A percentile compares a stretch with the other conserved stretches of the same genome.
Evolutionary conservation across 2,888 invertebrate species (phyloP).

Genomic region (Platycheirus rosarum): DNA sequence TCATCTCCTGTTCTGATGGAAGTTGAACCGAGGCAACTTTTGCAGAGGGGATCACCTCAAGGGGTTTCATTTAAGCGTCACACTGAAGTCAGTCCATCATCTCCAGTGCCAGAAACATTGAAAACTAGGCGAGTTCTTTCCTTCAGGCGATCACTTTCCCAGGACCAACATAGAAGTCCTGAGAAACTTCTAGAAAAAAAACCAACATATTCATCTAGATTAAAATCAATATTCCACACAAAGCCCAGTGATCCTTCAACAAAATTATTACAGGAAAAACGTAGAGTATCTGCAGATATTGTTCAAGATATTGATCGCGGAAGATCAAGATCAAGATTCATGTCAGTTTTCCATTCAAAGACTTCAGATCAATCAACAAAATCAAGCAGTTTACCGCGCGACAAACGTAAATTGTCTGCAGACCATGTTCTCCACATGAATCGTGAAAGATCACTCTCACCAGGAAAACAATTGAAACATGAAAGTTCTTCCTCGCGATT

Average conservation of each 20-base stretch:
- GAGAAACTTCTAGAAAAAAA: slow-evolving; percentile 75
- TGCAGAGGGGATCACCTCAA: slow-evolving; percentile 42
- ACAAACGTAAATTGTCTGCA: slow-evolving; percentile 37
- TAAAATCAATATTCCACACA: slow-evolving; percentile 79
- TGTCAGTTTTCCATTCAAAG: slow-evolving; percentile 79
- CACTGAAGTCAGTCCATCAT: slow-evolving; percentile 18
- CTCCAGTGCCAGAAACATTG: slow-evolving; percentile 2
- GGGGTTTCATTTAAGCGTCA: slow-evolving; percentile 31
- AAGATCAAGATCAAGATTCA: slow-evolving; percentile 77
- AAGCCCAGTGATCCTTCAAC: slow-evolving; percentile 71
- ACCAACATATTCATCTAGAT: slow-evolving; percentile 78
- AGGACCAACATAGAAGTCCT: neutral
- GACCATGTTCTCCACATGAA: slow-evolving; percentile 42
- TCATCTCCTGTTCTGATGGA: slow-evolving; percentile 25
- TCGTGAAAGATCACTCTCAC: slow-evolving; percentile 75
- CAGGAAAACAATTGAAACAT: slow-evolving; percentile 36
- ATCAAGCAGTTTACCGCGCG: no score
- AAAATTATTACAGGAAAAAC: neutral
- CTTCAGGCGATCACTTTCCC: slow-evolving; percentile 7
- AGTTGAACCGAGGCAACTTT: slow-evolving; percentile 11
- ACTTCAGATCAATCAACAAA: no score
- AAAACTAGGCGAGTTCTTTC: slow-evolving; percentile 8
- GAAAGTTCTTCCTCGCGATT: slow-evolving; percentile 76
- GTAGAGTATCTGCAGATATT: slow-evolving; percentile 36
- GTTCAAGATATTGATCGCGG: slow-evolving; percentile 55